Conservation (phyloP, 2,113 vertebrate genomes). For the Cyanocitta stelleri region DNA sequence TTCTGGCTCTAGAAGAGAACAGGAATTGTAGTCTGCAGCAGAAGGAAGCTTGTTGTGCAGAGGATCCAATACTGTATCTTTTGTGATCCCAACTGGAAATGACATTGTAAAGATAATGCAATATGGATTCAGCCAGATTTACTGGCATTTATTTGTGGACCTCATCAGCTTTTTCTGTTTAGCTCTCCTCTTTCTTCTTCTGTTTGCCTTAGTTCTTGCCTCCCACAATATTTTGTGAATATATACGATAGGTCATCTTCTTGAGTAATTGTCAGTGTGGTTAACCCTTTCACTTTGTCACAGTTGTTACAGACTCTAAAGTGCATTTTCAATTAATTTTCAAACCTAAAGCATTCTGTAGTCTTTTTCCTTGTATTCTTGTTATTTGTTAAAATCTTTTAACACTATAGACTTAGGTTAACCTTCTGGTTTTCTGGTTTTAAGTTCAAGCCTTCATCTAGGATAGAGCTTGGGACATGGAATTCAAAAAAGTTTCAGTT, state of each 20-base stretch:
- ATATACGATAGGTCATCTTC: background rate
- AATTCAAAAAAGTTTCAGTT: background rate
- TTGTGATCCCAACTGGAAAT: slow-evolving; percentile 45
- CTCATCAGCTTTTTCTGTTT: background rate
- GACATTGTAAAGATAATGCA: background rate
- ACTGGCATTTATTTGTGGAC: background rate
- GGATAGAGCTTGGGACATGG: background rate
- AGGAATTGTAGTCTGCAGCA: slow-evolving; percentile 41
- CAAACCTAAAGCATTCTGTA: background rate
- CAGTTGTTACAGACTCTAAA: background rate
- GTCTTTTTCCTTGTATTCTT: background rate
- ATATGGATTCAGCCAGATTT: background rate
- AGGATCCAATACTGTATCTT: slow-evolving; percentile 23
- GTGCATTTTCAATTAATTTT: background rate
- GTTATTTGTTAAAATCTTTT: background rate
- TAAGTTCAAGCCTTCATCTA: background rate
- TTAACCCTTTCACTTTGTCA: background rate
- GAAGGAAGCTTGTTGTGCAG: background rate
- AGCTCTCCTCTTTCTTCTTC: background rate
- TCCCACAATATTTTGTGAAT: background rate
- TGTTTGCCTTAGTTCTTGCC: background rate
- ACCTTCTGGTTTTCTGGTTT: background rate
- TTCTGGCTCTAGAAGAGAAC: slow-evolving; percentile 49
- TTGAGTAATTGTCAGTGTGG: background rate
- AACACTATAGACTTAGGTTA: background rate